These are phyloP conservation scores for Tenebrosternarchus preto DNA, from an alignment of 2,113 vertebrate species.

Conservation along the genomic window DNA sequence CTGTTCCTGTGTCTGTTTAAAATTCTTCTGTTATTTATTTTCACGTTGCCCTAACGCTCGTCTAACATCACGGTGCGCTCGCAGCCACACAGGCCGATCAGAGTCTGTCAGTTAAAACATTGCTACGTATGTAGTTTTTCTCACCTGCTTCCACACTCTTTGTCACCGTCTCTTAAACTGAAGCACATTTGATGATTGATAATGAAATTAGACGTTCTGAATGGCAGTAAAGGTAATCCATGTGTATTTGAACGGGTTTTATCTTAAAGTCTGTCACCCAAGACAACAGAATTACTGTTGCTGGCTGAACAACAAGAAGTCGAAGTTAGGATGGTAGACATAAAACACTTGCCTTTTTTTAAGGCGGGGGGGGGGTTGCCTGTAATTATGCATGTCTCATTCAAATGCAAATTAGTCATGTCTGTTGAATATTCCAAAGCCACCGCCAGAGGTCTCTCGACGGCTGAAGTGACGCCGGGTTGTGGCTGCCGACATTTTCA, in stretches of 20 bases:
- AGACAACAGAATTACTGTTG: too few species aligned
- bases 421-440: background rate
- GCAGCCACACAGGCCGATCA: background rate
- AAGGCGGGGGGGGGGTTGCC: background rate
- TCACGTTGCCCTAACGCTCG: conserved; percentile 29
- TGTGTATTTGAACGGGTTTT: background rate
- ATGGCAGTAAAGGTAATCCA: background rate
- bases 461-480: background rate
- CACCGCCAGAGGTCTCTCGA: conserved; percentile 45
- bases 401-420: background rate
- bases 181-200: background rate
- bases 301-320: too few species aligned
- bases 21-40: conserved; percentile 47
- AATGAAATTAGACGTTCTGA: background rate
- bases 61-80: background rate
- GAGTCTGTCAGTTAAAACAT: background rate
- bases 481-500: background rate
- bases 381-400: conserved; percentile 15
- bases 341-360: too few species aligned
- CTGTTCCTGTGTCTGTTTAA: conserved; percentile 48
- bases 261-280: background rate
- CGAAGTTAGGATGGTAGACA: background rate
- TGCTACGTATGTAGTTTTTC: background rate
- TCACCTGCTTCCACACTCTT: background rate
- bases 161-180: background rate